Conservation (phyloP, 37 sponge, comb jelly and placozoan species). For the Geodia barretti region DNA sequence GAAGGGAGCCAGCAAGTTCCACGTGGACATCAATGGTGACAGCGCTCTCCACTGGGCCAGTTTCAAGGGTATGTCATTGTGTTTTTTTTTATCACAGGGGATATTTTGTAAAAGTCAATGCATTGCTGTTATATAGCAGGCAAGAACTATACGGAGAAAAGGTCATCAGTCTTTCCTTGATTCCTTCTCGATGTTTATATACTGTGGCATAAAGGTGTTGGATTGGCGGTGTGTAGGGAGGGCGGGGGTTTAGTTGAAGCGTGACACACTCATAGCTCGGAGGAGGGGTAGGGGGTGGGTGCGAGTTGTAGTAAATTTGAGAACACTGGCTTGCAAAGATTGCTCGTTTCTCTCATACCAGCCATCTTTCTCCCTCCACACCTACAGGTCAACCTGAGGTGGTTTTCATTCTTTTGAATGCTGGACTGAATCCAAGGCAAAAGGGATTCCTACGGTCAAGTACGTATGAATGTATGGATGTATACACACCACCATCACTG, state of each 20-base stretch:
- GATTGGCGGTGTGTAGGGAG: not conserved
- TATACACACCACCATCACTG: too few species aligned
- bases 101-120: not conserved
- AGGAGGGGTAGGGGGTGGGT: too few species aligned
- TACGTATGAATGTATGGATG: not conserved
- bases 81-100: too few species aligned
- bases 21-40: conserved; percentile 82
- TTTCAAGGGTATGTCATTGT: conserved; percentile 80
- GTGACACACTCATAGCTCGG: too few species aligned
- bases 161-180: too few species aligned
- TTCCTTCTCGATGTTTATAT: not conserved
- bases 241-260: too few species aligned
- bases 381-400: conserved; percentile 66
- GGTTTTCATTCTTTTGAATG: conserved; percentile 67
- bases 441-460: conserved; percentile 79
- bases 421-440: conserved; percentile 74
- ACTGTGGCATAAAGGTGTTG: not conserved
- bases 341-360: too few species aligned
- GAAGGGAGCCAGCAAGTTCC: conserved; percentile 81
- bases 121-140: not conserved
- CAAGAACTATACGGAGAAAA: not conserved
- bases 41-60: conserved; percentile 90
- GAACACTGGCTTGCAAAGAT: too few species aligned
- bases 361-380: not conserved
- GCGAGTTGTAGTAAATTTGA: too few species aligned